These are phyloP conservation scores for Drosophila parvula DNA, from an alignment of 1,140 invertebrate species.

Conservation along the genomic window DNA sequence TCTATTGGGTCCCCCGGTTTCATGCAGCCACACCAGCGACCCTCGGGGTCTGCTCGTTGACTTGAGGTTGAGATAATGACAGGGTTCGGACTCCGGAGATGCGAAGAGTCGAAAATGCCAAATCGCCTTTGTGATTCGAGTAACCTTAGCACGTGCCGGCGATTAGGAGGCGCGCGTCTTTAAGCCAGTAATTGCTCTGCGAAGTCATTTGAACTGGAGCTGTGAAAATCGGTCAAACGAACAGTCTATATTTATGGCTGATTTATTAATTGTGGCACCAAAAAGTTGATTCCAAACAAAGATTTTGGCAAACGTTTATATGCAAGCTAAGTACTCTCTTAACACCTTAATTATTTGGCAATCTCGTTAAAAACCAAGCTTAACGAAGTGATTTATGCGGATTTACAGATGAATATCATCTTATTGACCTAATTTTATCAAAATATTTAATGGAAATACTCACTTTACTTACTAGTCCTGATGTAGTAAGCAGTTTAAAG, in stretches of 20 bases:
- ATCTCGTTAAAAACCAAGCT: not conserved
- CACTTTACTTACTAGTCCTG: too few relatives aligned
- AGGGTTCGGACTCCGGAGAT: conserved; percentile 29
- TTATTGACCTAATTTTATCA: not conserved
- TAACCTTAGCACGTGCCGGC: conserved; percentile 76
- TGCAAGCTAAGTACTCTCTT: conserved; percentile 6
- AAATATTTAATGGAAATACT: not conserved
- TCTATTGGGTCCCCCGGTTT: conserved; percentile 22
- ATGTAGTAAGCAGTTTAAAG: too few relatives aligned
- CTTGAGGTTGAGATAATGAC: conserved; percentile 60
- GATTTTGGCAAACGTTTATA: conserved; percentile 10
- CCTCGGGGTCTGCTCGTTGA: conserved; percentile 56
- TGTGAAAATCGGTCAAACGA: conserved; percentile 43
- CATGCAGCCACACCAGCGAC: conserved; percentile 68
- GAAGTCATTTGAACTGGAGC: conserved; percentile 24
- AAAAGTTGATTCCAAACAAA: conserved; percentile 19
- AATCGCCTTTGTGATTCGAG: conserved; percentile 60
- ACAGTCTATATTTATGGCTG: conserved; percentile 39
- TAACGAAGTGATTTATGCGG: not conserved
- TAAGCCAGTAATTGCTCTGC: conserved; percentile 25
- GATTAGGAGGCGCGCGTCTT: conserved; percentile 69
- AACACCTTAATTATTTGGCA: conserved; percentile 24
- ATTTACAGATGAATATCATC: not conserved
- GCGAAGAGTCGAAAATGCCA: conserved; percentile 37
- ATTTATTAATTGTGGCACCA: conserved; percentile 39